Conservation (phyloP, 2,113 vertebrate genomes). For the Carassius auratus region DNA sequence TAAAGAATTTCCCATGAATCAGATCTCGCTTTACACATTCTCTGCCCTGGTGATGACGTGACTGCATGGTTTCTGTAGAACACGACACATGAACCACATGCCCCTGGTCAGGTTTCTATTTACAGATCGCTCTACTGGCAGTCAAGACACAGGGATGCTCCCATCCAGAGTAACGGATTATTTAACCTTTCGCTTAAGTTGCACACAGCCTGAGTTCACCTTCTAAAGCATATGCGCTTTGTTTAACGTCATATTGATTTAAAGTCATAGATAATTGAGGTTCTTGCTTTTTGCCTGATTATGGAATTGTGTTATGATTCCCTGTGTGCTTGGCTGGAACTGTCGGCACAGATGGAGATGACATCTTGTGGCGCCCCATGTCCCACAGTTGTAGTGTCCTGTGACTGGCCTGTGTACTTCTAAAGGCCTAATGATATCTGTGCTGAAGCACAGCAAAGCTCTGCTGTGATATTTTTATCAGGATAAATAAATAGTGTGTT, state of each 20-base stretch:
- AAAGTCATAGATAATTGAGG: not conserved
- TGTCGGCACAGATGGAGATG: conserved; percentile 57
- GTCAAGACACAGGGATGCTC: conserved; percentile 28
- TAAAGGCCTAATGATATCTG: conserved; percentile 20
- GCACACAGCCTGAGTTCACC: not conserved
- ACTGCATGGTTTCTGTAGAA: conserved; percentile 26
- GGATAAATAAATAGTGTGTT: conserved; percentile 9
- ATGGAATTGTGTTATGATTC: conserved; percentile 39
- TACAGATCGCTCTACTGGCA: conserved; percentile 45
- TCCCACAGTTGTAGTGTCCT: conserved; percentile 48
- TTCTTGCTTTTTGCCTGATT: not conserved
- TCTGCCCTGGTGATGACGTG: not conserved
- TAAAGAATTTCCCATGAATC: conserved; percentile 16
- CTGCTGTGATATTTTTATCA: conserved; percentile 19
- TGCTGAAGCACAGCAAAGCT: conserved; percentile 12
- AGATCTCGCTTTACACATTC: not conserved
- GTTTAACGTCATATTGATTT: not conserved
- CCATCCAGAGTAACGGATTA: conserved; percentile 3
- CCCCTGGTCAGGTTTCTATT: conserved; percentile 49
- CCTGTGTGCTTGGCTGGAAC: conserved; percentile 46
- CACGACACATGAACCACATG: conserved; percentile 42
- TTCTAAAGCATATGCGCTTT: not conserved
- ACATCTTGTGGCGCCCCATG: conserved; percentile 61
- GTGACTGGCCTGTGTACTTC: conserved; percentile 49
- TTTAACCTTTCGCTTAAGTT: conserved; percentile 18